Evolutionary conservation across 37 sponge, comb jelly and placozoan genomes (phyloP), one percentile per base, ranked within the genome.

Genomic region (Lycopodina hypogea): DNA sequence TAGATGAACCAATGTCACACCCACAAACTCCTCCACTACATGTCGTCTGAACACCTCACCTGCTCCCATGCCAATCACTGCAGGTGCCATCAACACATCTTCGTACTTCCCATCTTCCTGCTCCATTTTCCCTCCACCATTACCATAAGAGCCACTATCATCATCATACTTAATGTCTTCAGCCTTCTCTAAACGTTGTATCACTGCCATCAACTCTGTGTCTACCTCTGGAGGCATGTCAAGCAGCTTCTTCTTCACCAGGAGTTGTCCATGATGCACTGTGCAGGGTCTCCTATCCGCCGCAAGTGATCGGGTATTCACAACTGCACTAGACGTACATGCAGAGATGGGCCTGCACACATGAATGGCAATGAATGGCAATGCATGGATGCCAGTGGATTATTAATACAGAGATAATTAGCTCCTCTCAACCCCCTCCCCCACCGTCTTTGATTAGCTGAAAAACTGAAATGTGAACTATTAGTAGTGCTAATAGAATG

Each of bases 41-140:
- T n/a, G n/a, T n/a, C n/a, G n/a, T n/a, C n/a, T n/a, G n/a, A n/a
- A n/a, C n/a, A n/a, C n/a, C n/a, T 32, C 37, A 87, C 93, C 93
- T 87, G 82, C 18, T 55, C 93, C 93, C 74, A 93, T 74, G 18
- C 77, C 90, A 6, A 82, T 83, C 35, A 89, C 83, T n/a, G 78
- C 79, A 26, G 71, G 76, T 30, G 93, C 90, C 2, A n/a, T n/a
- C n/a, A 93, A 9, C 12, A 93, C 53, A 55, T 86, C 90, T 33
- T 65, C 68, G 51, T 72, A 48, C 30, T 66, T 41, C 18, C 53
- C 71, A n/a, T 42, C 42, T 7, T 3, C 48, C 71, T 18, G 29
- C n/a, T 15, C 53, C 28, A 12, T 26, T 3, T n/a, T 42, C 28
- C 22, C 67, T 18, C 34, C 41, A 22, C 39, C 61, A 15, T 24